These are phyloP conservation scores for Apostichopus parvimensis DNA, from an alignment of 35 echinoderm and acorn worm genomes.

Conservation along the genomic window DNA sequence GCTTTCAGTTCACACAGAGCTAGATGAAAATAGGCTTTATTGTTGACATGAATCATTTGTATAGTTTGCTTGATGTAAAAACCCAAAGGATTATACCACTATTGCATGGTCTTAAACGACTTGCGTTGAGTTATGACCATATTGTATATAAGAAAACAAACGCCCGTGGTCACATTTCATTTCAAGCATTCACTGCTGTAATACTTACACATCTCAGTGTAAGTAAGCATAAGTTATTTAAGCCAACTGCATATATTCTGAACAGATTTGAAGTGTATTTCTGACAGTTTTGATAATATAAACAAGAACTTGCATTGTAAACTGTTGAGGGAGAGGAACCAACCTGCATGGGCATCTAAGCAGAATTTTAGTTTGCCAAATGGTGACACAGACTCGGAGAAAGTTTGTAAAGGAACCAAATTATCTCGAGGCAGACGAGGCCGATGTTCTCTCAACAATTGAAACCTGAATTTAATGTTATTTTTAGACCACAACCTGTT, in stretches of 20 bases:
- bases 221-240: background rate
- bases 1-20: background rate
- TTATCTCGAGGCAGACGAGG: background rate
- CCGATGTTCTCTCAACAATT: background rate
- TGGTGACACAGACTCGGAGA: background rate
- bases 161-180: too few relatives aligned
- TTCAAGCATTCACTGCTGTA: too few relatives aligned
- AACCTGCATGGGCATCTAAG: background rate
- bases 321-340: background rate
- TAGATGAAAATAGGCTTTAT: background rate
- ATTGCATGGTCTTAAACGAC: background rate
- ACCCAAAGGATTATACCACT: background rate
- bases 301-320: background rate
- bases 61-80: background rate
- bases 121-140: background rate
- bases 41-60: background rate
- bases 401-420: background rate
- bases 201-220: too few relatives aligned
- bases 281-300: background rate
- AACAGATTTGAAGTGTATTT: background rate
- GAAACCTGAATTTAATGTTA: conserved; percentile 25
- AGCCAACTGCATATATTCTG: background rate
- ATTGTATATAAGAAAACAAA: too few relatives aligned
- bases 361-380: background rate
- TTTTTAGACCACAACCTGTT: conserved; percentile 5